Conservation (phyloP, 2,888 invertebrate species). For the Eristalis pertinax region DNA sequence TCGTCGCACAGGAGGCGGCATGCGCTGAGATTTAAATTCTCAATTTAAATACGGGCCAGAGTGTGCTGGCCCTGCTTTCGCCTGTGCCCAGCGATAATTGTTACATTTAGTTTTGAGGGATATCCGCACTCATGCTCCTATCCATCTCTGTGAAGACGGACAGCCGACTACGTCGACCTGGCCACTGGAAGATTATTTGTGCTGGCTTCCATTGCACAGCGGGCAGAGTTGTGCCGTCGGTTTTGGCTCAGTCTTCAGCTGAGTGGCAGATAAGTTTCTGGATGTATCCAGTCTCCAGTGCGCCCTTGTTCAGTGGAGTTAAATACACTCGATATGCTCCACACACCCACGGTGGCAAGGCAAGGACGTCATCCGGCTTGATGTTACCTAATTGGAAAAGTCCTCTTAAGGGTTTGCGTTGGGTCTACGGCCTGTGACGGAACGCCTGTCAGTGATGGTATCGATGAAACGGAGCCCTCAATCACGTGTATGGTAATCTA, state of each 20-base stretch:
- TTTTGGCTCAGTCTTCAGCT: conserved; percentile 48
- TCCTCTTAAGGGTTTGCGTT: conserved; percentile 17
- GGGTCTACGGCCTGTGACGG: conserved; percentile 13
- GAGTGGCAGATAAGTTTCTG: conserved; percentile 62
- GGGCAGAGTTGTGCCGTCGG: conserved; percentile 56
- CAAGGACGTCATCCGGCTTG: conserved; percentile 5
- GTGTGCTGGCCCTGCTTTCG: conserved; percentile 41
- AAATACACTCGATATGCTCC: conserved; percentile 58
- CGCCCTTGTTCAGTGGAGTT: conserved; percentile 53
- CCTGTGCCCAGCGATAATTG: conserved; percentile 54
- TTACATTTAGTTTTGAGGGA: conserved; percentile 64
- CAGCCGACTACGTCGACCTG: conserved; percentile 7
- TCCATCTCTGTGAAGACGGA: background rate
- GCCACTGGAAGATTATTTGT: conserved; percentile 55
- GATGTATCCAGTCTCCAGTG: conserved; percentile 2
- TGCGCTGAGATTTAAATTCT: conserved; percentile 70
- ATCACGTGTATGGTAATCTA: conserved; percentile 58
- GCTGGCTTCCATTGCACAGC: conserved; percentile 33
- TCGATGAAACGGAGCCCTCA: conserved; percentile 47
- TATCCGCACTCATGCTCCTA: conserved; percentile 6
- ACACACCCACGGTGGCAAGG: background rate
- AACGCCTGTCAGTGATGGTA: conserved; percentile 26
- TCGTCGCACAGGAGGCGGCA: background rate
- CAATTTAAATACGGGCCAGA: conserved; percentile 72
- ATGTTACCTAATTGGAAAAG: conserved; percentile 59